phyloP scores from a whole-genome alignment of 1,140 invertebrate species.

The Drosophila erecta region DNA sequence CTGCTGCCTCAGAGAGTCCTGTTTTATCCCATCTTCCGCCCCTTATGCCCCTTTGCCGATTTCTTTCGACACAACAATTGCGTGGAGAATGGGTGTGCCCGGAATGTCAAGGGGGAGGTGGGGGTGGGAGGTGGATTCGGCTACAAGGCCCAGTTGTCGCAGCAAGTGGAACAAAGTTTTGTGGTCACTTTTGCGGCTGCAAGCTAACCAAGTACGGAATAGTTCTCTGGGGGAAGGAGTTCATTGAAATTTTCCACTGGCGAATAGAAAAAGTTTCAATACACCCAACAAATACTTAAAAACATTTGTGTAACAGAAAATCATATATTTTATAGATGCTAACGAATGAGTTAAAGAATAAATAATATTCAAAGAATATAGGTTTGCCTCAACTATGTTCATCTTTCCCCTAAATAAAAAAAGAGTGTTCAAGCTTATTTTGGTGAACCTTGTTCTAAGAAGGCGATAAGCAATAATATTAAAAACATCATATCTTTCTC shows the following conservation, averaged over 20 bases:
- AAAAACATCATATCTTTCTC: too few species aligned
- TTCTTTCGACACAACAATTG: constrained; percentile 53
- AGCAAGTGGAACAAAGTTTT: constrained; percentile 51
- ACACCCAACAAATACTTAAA: neutral
- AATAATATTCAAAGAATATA: too few species aligned
- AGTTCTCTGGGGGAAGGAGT: constrained; percentile 25
- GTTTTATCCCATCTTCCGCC: constrained; percentile 31
- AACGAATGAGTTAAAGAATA: too few species aligned
- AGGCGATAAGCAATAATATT: too few species aligned
- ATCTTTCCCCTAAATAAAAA: too few species aligned
- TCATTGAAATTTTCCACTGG: neutral
- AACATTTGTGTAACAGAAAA: too few species aligned
- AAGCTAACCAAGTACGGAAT: constrained; percentile 32
- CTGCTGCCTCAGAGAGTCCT: constrained; percentile 21
- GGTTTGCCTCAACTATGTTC: too few species aligned
- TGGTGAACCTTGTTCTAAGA: too few species aligned
- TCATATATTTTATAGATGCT: too few species aligned
- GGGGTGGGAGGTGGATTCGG: neutral
- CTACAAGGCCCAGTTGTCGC: constrained; percentile 12
- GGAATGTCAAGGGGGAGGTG: constrained; percentile 1
- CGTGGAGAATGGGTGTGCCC: constrained; percentile 26
- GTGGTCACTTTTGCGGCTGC: constrained; percentile 67
- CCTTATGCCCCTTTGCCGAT: constrained; percentile 23
- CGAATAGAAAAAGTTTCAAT: neutral
- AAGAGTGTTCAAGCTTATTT: too few species aligned